These are phyloP conservation scores for Tetranychus truncatus DNA, from an alignment of 2,888 invertebrate species.

Conservation along the genomic window DNA sequence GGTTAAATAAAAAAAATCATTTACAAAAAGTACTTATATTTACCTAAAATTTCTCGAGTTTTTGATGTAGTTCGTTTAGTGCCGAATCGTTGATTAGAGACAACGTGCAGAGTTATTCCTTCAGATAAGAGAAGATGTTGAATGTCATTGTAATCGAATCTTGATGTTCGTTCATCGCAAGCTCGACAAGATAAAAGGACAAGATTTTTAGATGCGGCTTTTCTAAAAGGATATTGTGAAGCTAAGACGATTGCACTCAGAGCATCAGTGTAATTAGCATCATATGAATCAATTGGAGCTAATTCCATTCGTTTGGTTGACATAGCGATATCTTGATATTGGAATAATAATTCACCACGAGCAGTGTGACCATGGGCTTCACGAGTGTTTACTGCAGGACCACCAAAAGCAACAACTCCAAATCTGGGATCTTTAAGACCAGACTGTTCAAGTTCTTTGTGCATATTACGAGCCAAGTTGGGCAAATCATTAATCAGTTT, in stretches of 20 bases:
- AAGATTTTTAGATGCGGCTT: slow-evolving; percentile 37
- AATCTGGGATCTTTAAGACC: slow-evolving; percentile 30
- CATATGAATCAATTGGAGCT: slow-evolving; percentile 35
- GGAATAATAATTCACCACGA: slow-evolving; percentile 20
- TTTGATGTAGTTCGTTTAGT: slow-evolving; percentile 19
- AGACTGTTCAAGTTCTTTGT: slow-evolving; percentile 29
- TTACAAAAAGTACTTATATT: neutral
- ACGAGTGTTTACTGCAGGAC: slow-evolving; percentile 22
- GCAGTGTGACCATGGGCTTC: slow-evolving; percentile 29
- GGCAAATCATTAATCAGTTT: slow-evolving; percentile 38
- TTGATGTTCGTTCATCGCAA: neutral
- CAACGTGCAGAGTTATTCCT: slow-evolving; percentile 43
- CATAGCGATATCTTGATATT: slow-evolving; percentile 31
- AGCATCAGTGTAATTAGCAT: slow-evolving; percentile 27
- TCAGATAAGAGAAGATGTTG: slow-evolving; percentile 37
- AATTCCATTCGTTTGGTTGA: slow-evolving; percentile 52
- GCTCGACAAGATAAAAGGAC: slow-evolving; percentile 45
- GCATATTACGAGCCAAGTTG: slow-evolving; percentile 29
- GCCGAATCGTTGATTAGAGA: slow-evolving; percentile 35
- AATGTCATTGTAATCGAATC: slow-evolving; percentile 15
- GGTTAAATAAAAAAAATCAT: neutral
- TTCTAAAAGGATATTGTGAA: slow-evolving; percentile 33
- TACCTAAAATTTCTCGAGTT: slow-evolving; percentile 24
- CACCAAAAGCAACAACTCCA: slow-evolving; percentile 31
- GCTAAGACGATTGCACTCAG: slow-evolving; percentile 31